These are phyloP conservation scores for Pseudorhiza aurosa DNA, from an alignment of 30 jellyfish, hydroid and myxozoan genomes.

Conservation along the genomic window DNA sequence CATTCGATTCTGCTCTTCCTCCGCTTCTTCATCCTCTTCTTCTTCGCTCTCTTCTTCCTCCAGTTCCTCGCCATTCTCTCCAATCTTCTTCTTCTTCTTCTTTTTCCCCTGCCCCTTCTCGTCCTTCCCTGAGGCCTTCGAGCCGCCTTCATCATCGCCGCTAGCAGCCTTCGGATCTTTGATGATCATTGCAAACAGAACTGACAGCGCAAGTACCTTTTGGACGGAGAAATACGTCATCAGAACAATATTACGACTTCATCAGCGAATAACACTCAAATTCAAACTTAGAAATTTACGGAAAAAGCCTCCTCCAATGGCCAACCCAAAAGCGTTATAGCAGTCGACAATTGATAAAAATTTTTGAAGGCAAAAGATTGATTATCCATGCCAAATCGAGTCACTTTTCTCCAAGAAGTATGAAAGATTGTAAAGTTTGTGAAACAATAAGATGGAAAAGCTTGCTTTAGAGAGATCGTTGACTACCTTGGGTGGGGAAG, in stretches of 20 bases:
- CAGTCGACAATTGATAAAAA: no score
- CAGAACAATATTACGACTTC: not conserved
- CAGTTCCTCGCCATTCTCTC: conserved; percentile 42
- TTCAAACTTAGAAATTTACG: no score
- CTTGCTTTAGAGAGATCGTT: no score
- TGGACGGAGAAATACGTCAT: not conserved
- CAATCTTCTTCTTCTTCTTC: conserved; percentile 74
- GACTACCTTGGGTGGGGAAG: no score
- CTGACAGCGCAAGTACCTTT: conserved; percentile 79
- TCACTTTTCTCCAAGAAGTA: no score
- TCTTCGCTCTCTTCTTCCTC: conserved; percentile 59
- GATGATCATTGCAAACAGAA: conserved; percentile 70
- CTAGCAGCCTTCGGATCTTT: conserved; percentile 85
- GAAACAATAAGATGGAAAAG: no score
- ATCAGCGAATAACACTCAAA: no score
- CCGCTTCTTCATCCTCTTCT: conserved; percentile 60
- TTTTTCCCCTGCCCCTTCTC: conserved; percentile 51
- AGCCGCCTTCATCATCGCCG: conserved; percentile 66
- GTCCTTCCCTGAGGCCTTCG: conserved; percentile 40
- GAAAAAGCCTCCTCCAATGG: no score
- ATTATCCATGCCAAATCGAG: no score
- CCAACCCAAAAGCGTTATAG: no score
- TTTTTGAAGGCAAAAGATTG: no score
- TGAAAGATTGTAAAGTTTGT: no score
- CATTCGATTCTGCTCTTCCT: conserved; percentile 16